Conservation (phyloP, 2,888 invertebrate genomes). For the Polyommatus iphigenia region DNA sequence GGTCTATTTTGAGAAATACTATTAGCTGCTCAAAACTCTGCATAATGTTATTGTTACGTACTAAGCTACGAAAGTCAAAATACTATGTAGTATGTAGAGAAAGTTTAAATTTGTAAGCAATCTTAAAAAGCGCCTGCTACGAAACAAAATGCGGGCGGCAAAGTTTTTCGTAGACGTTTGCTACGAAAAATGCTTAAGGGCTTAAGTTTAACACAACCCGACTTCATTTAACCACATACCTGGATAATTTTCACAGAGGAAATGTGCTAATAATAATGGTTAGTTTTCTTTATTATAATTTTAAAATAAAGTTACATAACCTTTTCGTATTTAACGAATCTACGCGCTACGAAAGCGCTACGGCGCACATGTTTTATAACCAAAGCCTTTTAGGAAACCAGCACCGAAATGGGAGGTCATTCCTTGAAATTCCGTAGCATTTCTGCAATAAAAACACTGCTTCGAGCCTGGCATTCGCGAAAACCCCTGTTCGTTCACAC, state of each 20-base stretch:
- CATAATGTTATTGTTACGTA: background rate
- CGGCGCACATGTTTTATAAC: background rate
- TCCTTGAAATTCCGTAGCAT: background rate
- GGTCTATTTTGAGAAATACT: too few relatives aligned
- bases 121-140: background rate
- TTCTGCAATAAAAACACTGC: background rate
- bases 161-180: slow-evolving; percentile 18
- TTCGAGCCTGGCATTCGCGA: slow-evolving; percentile 1
- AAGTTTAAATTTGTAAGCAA: background rate
- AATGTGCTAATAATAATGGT: background rate
- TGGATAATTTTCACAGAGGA: background rate
- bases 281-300: too few relatives aligned
- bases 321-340: background rate
- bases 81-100: background rate
- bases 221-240: background rate
- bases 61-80: background rate
- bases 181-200: slow-evolving; percentile 14
- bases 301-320: background rate
- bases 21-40: background rate
- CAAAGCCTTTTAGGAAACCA: background rate
- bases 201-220: background rate
- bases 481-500: background rate
- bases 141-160: background rate
- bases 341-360: background rate
- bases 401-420: background rate